A percentile compares a stretch with the other conserved stretches of the same genome.
Conservation (phyloP, 1,140 invertebrate genomes). For the Hylaeus anthracinus region DNA sequence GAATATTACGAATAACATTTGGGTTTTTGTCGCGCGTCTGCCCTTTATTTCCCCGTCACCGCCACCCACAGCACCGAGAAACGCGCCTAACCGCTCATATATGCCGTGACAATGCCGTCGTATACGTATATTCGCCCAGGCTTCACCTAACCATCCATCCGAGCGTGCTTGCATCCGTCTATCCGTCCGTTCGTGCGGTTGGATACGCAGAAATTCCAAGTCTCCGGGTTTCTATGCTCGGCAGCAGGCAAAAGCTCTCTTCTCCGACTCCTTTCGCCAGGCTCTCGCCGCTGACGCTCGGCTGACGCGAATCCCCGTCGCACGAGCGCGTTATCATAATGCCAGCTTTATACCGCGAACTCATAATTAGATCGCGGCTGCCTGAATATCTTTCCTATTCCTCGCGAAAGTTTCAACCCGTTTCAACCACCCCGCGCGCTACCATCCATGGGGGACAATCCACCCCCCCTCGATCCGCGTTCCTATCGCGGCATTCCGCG, state of each 20-base stretch:
- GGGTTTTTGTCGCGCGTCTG: constrained; percentile 58
- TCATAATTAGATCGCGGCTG: constrained; percentile 72
- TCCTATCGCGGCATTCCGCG: neutral
- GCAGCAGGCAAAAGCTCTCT: constrained; percentile 28
- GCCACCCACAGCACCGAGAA: neutral
- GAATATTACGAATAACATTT: constrained; percentile 74
- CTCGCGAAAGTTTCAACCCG: constrained; percentile 51
- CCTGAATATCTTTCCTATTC: constrained; percentile 62
- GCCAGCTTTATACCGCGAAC: constrained; percentile 45
- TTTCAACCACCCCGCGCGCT: neutral
- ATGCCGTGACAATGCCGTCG: constrained; percentile 36
- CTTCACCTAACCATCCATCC: constrained; percentile 51
- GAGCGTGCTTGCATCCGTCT: constrained; percentile 54
- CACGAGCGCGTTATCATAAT: constrained; percentile 55
- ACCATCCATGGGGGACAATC: too few species aligned
- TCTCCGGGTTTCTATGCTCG: constrained; percentile 59
- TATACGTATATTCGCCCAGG: constrained; percentile 29
- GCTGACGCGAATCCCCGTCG: constrained; percentile 46
- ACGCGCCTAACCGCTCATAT: constrained; percentile 49
- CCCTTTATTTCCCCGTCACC: neutral
- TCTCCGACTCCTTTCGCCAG: constrained; percentile 1
- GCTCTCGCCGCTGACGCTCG: neutral
- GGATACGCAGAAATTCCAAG: constrained; percentile 66
- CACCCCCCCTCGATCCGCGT: neutral
- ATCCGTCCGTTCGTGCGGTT: constrained; percentile 41